These are phyloP conservation scores for Corythaixoides concolor DNA, from an alignment of 2,113 vertebrate genomes.

Conservation along the genomic window DNA sequence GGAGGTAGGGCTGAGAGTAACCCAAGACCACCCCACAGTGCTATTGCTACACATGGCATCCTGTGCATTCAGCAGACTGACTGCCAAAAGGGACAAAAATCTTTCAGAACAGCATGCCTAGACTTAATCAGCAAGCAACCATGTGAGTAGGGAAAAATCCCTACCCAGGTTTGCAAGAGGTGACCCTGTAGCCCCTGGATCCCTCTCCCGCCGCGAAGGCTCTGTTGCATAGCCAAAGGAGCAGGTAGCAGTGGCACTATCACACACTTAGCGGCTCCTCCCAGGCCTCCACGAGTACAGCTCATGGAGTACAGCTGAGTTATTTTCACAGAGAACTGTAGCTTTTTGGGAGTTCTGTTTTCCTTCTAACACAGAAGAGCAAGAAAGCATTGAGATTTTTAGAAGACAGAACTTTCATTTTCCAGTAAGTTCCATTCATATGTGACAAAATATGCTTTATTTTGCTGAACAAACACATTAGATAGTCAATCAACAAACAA, in stretches of 20 bases:
- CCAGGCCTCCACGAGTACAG: not conserved
- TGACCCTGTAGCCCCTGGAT: not conserved
- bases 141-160: not conserved
- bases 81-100: not conserved
- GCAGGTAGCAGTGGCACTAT: not conserved
- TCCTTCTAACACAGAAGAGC: not conserved
- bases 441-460: not conserved
- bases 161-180: not conserved
- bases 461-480: not conserved
- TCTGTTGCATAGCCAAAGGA: not conserved
- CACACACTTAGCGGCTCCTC: not conserved
- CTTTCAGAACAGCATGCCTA: not conserved
- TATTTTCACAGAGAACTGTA: not conserved
- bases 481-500: not conserved
- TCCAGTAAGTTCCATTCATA: not conserved
- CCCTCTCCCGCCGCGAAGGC: not conserved
- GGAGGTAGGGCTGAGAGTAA: not conserved
- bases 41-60: rapidly evolving
- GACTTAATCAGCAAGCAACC: not conserved
- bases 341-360: not conserved
- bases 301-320: not conserved
- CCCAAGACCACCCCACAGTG: not conserved
- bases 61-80: not conserved
- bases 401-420: not conserved
- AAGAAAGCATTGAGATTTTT: not conserved